Evolutionary conservation across 2,888 invertebrate species (phyloP), one percentile per base, ranked within the genome.

Genomic region (Crocallis elinguaria): DNA sequence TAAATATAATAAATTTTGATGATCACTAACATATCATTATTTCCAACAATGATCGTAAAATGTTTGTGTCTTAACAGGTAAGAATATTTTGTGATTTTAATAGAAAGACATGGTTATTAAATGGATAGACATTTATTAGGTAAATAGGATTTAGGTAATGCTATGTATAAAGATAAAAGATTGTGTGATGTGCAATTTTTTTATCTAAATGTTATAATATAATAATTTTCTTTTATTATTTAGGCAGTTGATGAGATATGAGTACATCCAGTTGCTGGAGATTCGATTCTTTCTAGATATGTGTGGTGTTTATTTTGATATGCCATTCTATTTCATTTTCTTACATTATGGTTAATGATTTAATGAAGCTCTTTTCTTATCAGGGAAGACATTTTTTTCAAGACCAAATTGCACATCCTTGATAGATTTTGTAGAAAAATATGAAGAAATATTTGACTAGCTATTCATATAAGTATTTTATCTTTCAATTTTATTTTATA

Each of bases 1-100:
- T 82, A 90, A 89, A 88, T 87, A 85, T 88, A 80, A 77, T 88
- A 90, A 88, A 88, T 82, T 84, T 88, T 79, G 79, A 82, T 76
- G 79, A 77, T 78, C 72, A 74, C 79, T 83, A 80, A 75, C 71
- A 75, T 77, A 82, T 82, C 85, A 82, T 84, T 76, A 79, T 75
- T 70, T 67, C 70, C 71, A 82, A 82, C 75, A 81, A 82, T 77
- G 81, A 75, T 68, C 75, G 9, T 50, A 33, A 66, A 72, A 62
- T 59, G 57, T 57, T 38, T 67, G 67, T 78, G 74, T 82, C 81
- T 84, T 80, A n/a, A 79, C 67, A 68, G 55, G 67, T 72, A 68
- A 67, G 70, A 77, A 72, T 68, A 62, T 62, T 74, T 74, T 78
- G 73, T 77, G 73, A 72, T 73, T 75, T 76, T 74, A 77, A 75